Evolutionary conservation across 1,140 invertebrate genomes (phyloP).

Genomic region (Apolygus lucorum): DNA sequence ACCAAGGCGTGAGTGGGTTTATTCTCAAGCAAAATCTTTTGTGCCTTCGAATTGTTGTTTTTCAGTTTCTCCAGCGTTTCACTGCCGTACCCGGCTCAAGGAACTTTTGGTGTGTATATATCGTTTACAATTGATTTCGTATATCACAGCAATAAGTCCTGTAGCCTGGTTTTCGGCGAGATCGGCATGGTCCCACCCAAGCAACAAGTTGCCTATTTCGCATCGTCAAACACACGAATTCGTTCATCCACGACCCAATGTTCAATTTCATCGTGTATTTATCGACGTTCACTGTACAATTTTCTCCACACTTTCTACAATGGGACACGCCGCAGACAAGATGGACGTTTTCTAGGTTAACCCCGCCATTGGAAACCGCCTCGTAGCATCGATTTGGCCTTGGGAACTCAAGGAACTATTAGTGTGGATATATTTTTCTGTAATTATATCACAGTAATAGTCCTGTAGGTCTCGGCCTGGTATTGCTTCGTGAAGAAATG

Average conservation of each 20-base stretch:
- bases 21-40: no score
- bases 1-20: neutral
- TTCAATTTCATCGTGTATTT: no score
- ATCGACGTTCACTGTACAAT: no score
- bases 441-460: slow-evolving; percentile 31
- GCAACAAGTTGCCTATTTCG: neutral
- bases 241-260: no score
- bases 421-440: slow-evolving; percentile 21
- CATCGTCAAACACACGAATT: no score
- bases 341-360: no score
- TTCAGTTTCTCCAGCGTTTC: no score
- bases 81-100: slow-evolving; percentile 35
- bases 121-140: slow-evolving; percentile 35
- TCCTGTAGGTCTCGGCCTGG: slow-evolving; percentile 26
- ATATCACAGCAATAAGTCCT: slow-evolving; percentile 53
- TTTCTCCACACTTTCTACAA: no score
- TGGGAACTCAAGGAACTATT: slow-evolving; percentile 29
- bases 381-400: slow-evolving; percentile 9
- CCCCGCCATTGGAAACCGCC: neutral
- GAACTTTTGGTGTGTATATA: slow-evolving; percentile 45
- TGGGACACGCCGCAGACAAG: no score
- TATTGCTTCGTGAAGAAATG: no score
- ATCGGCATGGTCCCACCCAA: neutral
- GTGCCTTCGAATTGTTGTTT: no score
- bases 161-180: slow-evolving; percentile 25